Conservation (phyloP, 2,113 vertebrate species). For the Bucco capensis region DNA sequence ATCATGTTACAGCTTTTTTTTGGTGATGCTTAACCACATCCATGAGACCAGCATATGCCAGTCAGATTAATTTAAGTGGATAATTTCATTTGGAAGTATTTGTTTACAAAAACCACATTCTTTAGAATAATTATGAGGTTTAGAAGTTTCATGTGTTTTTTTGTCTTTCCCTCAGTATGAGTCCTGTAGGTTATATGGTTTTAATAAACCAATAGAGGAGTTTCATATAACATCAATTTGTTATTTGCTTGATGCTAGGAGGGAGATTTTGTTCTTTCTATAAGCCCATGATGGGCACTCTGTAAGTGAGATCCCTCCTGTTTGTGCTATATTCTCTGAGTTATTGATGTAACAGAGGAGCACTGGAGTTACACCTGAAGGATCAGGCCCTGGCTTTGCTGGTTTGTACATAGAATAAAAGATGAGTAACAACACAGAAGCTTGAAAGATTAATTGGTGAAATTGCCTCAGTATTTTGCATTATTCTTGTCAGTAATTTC, state of each 20-base stretch:
- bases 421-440: background rate
- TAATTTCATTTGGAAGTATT: background rate
- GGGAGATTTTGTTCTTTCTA: background rate
- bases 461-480: background rate
- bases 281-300: background rate
- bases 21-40: background rate
- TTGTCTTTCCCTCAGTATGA: background rate
- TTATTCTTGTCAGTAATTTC: background rate
- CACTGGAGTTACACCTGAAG: background rate
- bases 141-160: background rate
- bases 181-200: background rate
- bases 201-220: background rate
- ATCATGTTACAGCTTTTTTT: background rate
- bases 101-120: background rate
- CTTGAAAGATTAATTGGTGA: background rate
- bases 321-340: background rate
- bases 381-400: background rate
- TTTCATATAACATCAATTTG: background rate
- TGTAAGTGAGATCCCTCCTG: background rate
- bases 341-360: background rate
- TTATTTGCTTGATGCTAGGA: background rate
- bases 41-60: background rate
- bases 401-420: rapidly evolving
- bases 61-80: background rate
- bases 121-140: background rate